Percentiles rank a stretch among this genome's conserved stretches.
Evolutionary conservation across 2,888 invertebrate genomes (phyloP).

Genomic region (Vesta saturnalis): DNA sequence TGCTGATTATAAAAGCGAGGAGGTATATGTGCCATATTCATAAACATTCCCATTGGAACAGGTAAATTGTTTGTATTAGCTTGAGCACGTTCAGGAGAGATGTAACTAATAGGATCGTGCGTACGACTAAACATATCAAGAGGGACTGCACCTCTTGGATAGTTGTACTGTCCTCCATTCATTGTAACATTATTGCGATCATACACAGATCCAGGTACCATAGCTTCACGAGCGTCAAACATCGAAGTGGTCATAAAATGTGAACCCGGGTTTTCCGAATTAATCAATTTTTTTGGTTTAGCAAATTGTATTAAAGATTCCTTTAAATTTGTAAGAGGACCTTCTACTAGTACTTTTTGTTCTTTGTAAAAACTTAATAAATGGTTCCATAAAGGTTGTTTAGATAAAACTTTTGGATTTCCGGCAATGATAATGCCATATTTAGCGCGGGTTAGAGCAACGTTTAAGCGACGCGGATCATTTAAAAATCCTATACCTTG

Average conservation of each 20-base stretch:
- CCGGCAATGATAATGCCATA: constrained; percentile 98
- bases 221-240: constrained; percentile 95
- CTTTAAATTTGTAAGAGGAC: constrained; percentile 95
- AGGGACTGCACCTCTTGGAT: constrained; percentile 58
- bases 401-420: constrained; percentile 98
- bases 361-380: constrained; percentile 97
- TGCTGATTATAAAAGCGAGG: constrained; percentile 81
- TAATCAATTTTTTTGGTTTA: constrained; percentile 95
- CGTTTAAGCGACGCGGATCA: constrained; percentile 97
- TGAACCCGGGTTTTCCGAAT: constrained; percentile 93
- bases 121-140: constrained; percentile 74
- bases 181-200: constrained; percentile 72
- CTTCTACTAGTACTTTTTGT: constrained; percentile 95
- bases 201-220: constrained; percentile 93
- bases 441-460: constrained; percentile 96
- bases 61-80: constrained; percentile 83
- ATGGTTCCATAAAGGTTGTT: constrained; percentile 99
- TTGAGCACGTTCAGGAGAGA: constrained; percentile 84
- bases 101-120: constrained; percentile 93
- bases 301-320: constrained; percentile 97
- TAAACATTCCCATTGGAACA: constrained; percentile 93
- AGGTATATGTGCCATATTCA: constrained; percentile 86
- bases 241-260: constrained; percentile 98
- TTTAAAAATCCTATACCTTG: constrained; percentile 99
- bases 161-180: constrained; percentile 55